phyloP scores from a whole-genome alignment of 1,140 invertebrate genomes.

The Drosophila serrata region DNA sequence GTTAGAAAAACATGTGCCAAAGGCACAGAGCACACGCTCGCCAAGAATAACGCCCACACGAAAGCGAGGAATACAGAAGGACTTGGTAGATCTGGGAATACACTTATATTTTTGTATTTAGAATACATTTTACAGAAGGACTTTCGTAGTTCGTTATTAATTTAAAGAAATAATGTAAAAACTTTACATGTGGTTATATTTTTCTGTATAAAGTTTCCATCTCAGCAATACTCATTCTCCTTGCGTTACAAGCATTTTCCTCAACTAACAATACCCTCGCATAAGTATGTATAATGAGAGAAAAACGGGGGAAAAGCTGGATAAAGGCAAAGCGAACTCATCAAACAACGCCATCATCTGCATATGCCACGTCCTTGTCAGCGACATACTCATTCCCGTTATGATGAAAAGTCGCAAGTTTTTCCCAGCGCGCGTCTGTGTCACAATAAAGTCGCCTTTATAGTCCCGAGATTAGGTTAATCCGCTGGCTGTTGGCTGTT shows the following conservation, averaged over 20 bases:
- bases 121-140: too few species aligned
- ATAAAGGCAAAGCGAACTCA: conserved; percentile 64
- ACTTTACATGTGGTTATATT: too few species aligned
- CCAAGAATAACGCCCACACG: conserved; percentile 17
- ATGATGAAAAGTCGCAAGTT: conserved; percentile 78
- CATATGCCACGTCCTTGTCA: conserved; percentile 66
- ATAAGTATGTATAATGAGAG: background rate
- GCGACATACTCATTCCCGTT: conserved; percentile 49
- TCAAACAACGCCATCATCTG: conserved; percentile 77
- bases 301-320: conserved; percentile 32
- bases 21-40: conserved; percentile 34
- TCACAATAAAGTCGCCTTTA: conserved; percentile 76
- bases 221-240: too few species aligned
- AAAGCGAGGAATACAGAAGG: conserved; percentile 6
- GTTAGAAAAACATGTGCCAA: conserved; percentile 81
- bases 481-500: conserved; percentile 65
- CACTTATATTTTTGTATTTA: background rate
- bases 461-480: conserved; percentile 80
- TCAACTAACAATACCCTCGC: background rate
- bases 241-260: background rate
- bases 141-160: too few species aligned
- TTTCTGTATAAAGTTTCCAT: background rate
- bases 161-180: background rate
- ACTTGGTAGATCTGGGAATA: background rate
- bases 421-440: conserved; percentile 44